Evolutionary conservation across 2,888 invertebrate species (phyloP).

Genomic region (Leptopilina drosophilae): DNA sequence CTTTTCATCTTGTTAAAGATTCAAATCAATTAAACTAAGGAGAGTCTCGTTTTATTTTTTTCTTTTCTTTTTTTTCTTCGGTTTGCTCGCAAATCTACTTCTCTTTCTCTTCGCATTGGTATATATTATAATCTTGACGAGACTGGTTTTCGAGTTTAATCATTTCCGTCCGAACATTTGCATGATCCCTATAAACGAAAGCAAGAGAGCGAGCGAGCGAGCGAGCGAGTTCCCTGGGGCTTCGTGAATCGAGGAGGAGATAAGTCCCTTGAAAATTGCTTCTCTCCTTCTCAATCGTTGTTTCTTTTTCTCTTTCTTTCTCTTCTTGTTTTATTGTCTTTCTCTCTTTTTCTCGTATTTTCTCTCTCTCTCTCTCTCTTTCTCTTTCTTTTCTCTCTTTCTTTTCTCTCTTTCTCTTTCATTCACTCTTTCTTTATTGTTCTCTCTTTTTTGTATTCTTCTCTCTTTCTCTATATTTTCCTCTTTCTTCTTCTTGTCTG

Average conservation of each 20-base stretch:
- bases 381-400: too few relatives aligned
- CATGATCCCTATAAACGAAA: slow-evolving; percentile 4
- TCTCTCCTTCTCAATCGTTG: neutral
- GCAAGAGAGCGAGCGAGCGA: neutral
- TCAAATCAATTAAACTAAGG: slow-evolving; percentile 21
- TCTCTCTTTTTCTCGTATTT: too few relatives aligned
- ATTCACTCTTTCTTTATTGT: too few relatives aligned
- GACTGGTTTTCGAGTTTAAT: slow-evolving; percentile 29
- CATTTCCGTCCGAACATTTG: slow-evolving; percentile 38
- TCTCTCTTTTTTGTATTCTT: too few relatives aligned
- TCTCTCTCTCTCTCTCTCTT: too few relatives aligned
- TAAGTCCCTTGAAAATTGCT: slow-evolving; percentile 38
- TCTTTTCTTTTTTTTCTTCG: too few relatives aligned
- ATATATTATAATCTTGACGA: neutral
- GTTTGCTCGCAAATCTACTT: neutral
- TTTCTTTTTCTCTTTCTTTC: too few relatives aligned
- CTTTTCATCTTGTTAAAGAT: slow-evolving; percentile 16
- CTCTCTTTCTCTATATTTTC: too few relatives aligned
- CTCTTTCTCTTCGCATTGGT: too few relatives aligned
- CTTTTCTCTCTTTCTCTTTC: too few relatives aligned
- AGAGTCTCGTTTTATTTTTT: neutral
- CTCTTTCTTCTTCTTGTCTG: too few relatives aligned
- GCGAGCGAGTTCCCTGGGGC: slow-evolving; percentile 11
- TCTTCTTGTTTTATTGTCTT: too few relatives aligned
- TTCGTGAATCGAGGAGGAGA: slow-evolving; percentile 1